These are phyloP conservation scores for Meteorus sp. DNA, from an alignment of 1,140 invertebrate genomes.

Conservation along the genomic window DNA sequence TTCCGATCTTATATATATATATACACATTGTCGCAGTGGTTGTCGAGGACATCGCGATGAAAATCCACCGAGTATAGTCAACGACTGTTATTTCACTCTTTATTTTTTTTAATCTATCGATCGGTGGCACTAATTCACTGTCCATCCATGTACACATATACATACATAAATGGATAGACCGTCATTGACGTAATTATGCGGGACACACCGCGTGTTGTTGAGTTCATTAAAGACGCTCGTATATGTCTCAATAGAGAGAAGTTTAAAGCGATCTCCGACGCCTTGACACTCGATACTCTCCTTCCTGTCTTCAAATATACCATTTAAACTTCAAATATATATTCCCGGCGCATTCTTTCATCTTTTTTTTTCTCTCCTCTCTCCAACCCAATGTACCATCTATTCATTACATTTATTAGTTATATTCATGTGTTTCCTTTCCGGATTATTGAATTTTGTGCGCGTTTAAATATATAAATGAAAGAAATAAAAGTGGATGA, in stretches of 20 bases:
- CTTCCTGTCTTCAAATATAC: constrained; percentile 9
- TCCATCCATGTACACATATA: neutral
- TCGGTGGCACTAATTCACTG: constrained; percentile 19
- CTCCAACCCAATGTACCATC: neutral
- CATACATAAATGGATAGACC: neutral
- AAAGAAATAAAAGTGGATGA: neutral
- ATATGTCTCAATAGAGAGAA: constrained; percentile 19
- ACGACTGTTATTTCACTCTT: neutral
- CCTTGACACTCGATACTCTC: constrained; percentile 20
- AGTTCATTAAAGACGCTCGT: constrained; percentile 20
- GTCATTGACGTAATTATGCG: constrained; percentile 21
- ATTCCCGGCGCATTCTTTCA: constrained; percentile 7
- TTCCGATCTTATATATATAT: too few relatives aligned
- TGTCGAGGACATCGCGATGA: too few relatives aligned
- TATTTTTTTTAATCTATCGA: neutral
- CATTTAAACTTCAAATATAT: neutral
- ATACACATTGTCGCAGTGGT: too few relatives aligned
- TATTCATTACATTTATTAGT: neutral
- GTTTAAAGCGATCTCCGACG: constrained; percentile 1
- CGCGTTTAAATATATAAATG: neutral
- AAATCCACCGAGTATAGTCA: too few relatives aligned
- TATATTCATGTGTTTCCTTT: neutral
- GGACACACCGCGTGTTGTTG: constrained; percentile 8
- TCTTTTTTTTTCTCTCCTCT: neutral
- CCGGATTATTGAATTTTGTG: neutral